A percentile compares a stretch with the other conserved stretches of the same genome.
These are phyloP conservation scores for Celastrina argiolus DNA, from an alignment of 2,888 invertebrate species.

Conservation along the genomic window DNA sequence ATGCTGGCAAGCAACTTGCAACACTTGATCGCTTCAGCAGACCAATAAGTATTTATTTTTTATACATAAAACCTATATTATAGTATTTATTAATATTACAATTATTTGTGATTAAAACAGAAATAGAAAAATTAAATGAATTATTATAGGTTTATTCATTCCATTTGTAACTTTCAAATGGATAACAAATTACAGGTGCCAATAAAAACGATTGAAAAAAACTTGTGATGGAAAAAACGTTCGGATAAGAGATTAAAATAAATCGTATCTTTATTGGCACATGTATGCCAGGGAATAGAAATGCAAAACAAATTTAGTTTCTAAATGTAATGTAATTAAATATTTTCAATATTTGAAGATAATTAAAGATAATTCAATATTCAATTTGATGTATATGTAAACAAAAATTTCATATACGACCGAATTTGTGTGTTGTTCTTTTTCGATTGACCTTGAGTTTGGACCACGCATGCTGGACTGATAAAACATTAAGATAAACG, in stretches of 20 bases:
- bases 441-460: too few relatives aligned
- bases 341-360: too few relatives aligned
- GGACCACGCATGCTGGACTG: too few relatives aligned
- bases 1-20: too few relatives aligned
- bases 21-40: too few relatives aligned
- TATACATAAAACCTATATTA: not conserved
- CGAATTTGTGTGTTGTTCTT: too few relatives aligned
- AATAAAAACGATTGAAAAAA: not conserved
- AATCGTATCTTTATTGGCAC: slow-evolving; percentile 1
- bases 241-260: too few relatives aligned
- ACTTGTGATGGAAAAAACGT: not conserved
- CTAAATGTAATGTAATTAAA: not conserved
- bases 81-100: not conserved
- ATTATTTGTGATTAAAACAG: slow-evolving; percentile 1
- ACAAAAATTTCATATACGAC: too few relatives aligned
- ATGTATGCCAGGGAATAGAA: not conserved
- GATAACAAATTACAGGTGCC: slow-evolving; percentile 4
- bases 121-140: not conserved
- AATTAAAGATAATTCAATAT: too few relatives aligned
- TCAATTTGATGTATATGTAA: too few relatives aligned
- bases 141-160: not conserved
- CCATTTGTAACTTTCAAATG: slow-evolving; percentile 7
- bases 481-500: too few relatives aligned
- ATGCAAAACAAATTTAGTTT: not conserved
- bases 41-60: not conserved